phyloP scores from a whole-genome alignment of 2,888 invertebrate species.

The Noctua janthina region DNA sequence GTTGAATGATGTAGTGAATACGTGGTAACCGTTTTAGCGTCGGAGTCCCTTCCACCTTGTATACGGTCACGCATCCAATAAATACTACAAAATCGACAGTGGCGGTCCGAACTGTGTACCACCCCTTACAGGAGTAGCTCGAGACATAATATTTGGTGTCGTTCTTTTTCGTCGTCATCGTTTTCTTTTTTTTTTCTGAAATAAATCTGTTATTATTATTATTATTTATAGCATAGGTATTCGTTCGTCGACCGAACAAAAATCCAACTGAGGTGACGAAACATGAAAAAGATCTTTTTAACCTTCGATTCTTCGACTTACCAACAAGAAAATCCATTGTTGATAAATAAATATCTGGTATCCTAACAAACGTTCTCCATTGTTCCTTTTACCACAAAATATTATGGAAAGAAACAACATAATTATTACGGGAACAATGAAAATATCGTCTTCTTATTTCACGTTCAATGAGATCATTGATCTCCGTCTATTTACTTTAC shows the following conservation, averaged over 20 bases:
- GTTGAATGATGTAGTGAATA: no score
- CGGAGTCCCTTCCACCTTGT: no score
- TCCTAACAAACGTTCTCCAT: neutral
- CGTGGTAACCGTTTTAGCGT: no score
- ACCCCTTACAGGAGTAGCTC: neutral
- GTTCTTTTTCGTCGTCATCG: no score
- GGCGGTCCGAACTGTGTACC: neutral
- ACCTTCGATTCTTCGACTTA: neutral
- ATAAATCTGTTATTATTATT: no score
- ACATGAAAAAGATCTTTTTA: neutral
- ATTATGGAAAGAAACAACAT: neutral
- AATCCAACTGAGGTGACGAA: neutral
- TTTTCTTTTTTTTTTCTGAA: no score
- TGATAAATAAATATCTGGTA: neutral
- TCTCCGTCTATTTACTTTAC: conserved; percentile 2
- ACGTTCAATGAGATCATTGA: conserved; percentile 10
- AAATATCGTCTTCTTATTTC: conserved; percentile 7
- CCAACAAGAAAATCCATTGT: conserved; percentile 6
- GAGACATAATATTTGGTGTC: neutral
- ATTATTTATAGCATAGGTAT: neutral
- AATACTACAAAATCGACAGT: neutral
- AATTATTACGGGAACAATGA: conserved; percentile 28
- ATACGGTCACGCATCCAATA: neutral
- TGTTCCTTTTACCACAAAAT: conserved; percentile 19
- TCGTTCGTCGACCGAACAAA: neutral